These are phyloP conservation scores for Exaiptasia diaphana DNA, from an alignment of 64 coral and sea anemone species.

Conservation along the genomic window DNA sequence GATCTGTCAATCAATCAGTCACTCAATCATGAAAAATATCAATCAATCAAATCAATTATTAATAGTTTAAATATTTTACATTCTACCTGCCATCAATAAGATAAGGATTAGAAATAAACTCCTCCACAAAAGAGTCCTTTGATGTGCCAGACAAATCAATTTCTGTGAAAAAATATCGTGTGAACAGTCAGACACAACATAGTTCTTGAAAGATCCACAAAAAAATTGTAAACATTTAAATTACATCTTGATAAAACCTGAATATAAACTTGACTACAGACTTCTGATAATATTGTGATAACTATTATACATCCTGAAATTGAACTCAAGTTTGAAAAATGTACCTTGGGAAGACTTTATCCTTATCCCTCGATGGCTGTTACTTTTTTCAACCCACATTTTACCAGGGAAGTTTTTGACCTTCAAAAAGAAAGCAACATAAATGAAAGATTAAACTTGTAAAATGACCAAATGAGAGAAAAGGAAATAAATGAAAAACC, in stretches of 20 bases:
- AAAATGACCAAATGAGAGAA: too few relatives aligned
- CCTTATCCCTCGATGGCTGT: constrained; percentile 80
- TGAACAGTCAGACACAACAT: too few relatives aligned
- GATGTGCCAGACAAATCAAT: constrained; percentile 62
- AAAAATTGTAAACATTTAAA: too few relatives aligned
- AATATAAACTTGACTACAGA: too few relatives aligned
- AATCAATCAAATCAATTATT: neutral
- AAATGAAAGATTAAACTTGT: neutral
- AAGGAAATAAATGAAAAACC: too few relatives aligned
- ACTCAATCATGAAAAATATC: neutral
- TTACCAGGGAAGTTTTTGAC: constrained; percentile 64
- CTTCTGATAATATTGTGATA: too few relatives aligned
- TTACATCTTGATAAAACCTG: too few relatives aligned
- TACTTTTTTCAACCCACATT: constrained; percentile 96
- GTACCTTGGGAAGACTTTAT: constrained; percentile 58
- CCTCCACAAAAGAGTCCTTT: constrained; percentile 77
- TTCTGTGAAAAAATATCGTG: constrained; percentile 58
- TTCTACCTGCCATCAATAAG: constrained; percentile 74
- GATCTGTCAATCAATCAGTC: too few relatives aligned
- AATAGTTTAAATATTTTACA: too few relatives aligned
- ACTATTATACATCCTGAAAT: too few relatives aligned
- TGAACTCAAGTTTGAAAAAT: too few relatives aligned
- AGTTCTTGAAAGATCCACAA: too few relatives aligned
- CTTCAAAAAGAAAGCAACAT: constrained; percentile 1
- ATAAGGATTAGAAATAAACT: constrained; percentile 84